A percentile compares a stretch with the other conserved stretches of the same genome.
These are phyloP conservation scores for Oxytorus armatus DNA, from an alignment of 2,888 invertebrate species.

Conservation along the genomic window DNA sequence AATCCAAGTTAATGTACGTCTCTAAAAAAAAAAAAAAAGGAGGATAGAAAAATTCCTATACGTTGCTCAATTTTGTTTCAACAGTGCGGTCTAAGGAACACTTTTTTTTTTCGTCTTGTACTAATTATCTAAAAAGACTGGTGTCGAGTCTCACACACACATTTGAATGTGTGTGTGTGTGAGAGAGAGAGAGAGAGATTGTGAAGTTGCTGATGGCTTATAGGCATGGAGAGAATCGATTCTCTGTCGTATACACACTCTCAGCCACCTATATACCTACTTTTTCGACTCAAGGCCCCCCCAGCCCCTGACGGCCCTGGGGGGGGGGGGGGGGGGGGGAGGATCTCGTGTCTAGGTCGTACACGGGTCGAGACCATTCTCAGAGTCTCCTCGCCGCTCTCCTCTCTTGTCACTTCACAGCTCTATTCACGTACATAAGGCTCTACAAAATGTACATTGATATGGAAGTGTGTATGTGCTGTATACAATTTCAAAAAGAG, in stretches of 20 bases:
- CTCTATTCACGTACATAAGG: constrained; percentile 27
- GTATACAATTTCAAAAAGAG: constrained; percentile 2
- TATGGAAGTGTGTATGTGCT: background rate
- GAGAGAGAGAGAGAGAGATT: constrained; percentile 4
- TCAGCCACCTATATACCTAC: constrained; percentile 69
- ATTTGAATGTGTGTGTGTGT: background rate
- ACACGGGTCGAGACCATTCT: constrained; percentile 68
- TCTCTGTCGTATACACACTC: constrained; percentile 23
- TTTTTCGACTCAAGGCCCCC: constrained; percentile 70
- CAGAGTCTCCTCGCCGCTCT: constrained; percentile 31
- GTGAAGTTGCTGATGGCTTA: constrained; percentile 29
- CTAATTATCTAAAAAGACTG: constrained; percentile 24
- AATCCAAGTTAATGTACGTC: constrained; percentile 50
- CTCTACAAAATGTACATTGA: background rate
- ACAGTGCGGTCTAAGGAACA: constrained; percentile 5
- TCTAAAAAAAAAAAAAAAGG: constrained; percentile 13
- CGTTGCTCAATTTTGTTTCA: constrained; percentile 6
- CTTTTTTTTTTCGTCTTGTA: constrained; percentile 1
- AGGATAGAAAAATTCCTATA: too few species aligned
- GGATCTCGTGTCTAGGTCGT: constrained; percentile 70
- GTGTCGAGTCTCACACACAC: background rate
- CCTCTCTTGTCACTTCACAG: constrained; percentile 42
- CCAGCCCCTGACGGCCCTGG: too few species aligned
- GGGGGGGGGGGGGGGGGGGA: too few species aligned
- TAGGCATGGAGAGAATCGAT: constrained; percentile 57